Evolutionary conservation across 2,797 vertebrate species (phyloP), one percentile per base, ranked within the genome.

Genomic region (Cetoscarus ocellatus): DNA sequence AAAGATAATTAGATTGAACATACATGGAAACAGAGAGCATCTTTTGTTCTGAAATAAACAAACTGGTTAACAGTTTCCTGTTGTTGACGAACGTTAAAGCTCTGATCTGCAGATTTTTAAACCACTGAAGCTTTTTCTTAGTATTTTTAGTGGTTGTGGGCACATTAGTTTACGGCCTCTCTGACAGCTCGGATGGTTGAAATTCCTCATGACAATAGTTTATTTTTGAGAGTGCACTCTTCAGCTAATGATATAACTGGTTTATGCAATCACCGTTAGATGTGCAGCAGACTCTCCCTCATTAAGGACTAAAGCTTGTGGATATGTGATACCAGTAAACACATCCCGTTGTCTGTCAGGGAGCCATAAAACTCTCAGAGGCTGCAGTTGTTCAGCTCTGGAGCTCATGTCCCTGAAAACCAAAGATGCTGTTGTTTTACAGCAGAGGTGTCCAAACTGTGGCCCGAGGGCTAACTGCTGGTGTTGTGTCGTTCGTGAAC

Each of bases 1-100:
- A 49, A n/a, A 13, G 34, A n/a, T 1, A 48, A 14, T 9, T n/a
- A 17, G 47, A n/a, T 18, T 48, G 17, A 10, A n/a, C n/a, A 47
- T 47, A n/a, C 8, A 17, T 7, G 45, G 45, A 47, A n/a, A 11
- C 8, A 49, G 47, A 49, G 42, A 10, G 27, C 2, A 27, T 27
- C 51, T 57, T 52, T 79, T 75, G 76, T 77, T 73, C 44, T 5
- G 57, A 40, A 58, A 75, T 44, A 84, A 79, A 82, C 60, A 81
- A 53, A 71, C 19, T 55, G 80, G 76, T 83, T 75, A 80, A 27
- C 75, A 70, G 51, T 71, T 76, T 84, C 70, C 79, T 89, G 83
- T 83, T 83, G 78, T 51, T 71, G n/a, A 51, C 8, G 18, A 54
- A 61, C 12, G 62, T 3, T 67, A 35, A 69, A 52, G 55, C 10